Conservation (phyloP, 2,113 vertebrate genomes). For the Apus apus region DNA sequence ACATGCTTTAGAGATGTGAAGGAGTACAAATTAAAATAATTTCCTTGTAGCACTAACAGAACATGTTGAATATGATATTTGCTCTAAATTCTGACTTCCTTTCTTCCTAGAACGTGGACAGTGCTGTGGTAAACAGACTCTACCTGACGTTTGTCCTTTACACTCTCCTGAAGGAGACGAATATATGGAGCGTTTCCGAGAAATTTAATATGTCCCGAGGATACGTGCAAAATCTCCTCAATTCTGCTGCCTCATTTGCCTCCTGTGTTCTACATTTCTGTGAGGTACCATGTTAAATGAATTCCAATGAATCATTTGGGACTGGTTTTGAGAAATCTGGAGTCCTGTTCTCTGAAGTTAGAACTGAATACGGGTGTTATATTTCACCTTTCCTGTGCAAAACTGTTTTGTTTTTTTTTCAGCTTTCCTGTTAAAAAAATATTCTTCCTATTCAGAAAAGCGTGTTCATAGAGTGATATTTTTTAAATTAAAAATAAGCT, state of each 20-base stretch:
- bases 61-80: not conserved
- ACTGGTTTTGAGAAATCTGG: not conserved
- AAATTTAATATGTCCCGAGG: slow-evolving; percentile 89
- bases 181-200: slow-evolving; percentile 88
- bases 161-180: slow-evolving; percentile 85
- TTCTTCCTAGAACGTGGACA: slow-evolving; percentile 80
- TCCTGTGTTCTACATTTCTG: slow-evolving; percentile 93
- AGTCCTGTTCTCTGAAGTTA: not conserved
- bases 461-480: not conserved
- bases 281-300: slow-evolving; percentile 78
- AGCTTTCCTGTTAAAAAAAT: not conserved
- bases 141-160: slow-evolving; percentile 91
- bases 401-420: not conserved
- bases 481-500: not conserved
- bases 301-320: not conserved
- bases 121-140: slow-evolving; percentile 77
- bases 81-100: not conserved
- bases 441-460: not conserved
- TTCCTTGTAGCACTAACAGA: not conserved
- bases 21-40: not conserved
- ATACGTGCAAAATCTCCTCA: slow-evolving; percentile 88
- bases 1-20: not conserved
- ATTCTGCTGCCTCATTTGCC: slow-evolving; percentile 87
- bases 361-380: not conserved
- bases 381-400: not conserved